Evolutionary conservation across 2,113 vertebrate genomes (phyloP).

Genomic region (Paralichthys olivaceus): DNA sequence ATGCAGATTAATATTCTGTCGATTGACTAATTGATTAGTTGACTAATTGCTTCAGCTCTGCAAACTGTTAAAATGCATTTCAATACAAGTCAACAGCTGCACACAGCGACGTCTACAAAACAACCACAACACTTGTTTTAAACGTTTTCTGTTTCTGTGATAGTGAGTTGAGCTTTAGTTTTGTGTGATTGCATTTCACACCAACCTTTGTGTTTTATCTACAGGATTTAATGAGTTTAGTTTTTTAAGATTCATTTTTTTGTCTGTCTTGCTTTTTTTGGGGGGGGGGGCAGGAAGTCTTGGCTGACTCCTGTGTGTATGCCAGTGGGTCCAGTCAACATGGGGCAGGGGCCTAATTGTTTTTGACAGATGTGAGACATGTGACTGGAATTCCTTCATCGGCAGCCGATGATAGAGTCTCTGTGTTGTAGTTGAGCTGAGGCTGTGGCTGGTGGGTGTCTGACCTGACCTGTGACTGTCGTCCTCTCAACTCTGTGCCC

Average conservation of each 20-base stretch:
- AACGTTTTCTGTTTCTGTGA: neutral
- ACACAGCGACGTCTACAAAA: neutral
- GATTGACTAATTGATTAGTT: too few relatives aligned
- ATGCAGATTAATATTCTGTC: too few relatives aligned
- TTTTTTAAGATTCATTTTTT: neutral
- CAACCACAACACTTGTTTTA: neutral
- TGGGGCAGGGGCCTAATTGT: conserved; percentile 52
- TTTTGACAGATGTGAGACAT: conserved; percentile 76
- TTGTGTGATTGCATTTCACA: neutral
- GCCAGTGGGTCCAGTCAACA: conserved; percentile 52
- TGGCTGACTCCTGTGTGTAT: conserved; percentile 41
- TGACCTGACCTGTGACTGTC: conserved; percentile 65
- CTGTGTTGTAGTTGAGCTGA: conserved; percentile 60
- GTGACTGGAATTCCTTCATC: conserved; percentile 75
- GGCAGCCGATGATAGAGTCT: conserved; percentile 71
- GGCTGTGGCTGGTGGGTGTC: conserved; percentile 64
- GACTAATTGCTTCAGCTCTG: too few relatives aligned
- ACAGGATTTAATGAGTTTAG: neutral
- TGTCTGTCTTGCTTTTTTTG: too few relatives aligned
- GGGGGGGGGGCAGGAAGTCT: conserved; percentile 26
- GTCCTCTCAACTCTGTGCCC: conserved; percentile 19
- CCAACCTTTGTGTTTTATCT: neutral
- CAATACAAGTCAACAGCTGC: neutral
- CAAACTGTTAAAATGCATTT: neutral
- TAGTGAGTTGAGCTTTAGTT: neutral